Percentiles rank a stretch among this genome's conserved stretches.
phyloP scores from a whole-genome alignment of 2,113 vertebrate species.

The Megaceryle torquata region DNA sequence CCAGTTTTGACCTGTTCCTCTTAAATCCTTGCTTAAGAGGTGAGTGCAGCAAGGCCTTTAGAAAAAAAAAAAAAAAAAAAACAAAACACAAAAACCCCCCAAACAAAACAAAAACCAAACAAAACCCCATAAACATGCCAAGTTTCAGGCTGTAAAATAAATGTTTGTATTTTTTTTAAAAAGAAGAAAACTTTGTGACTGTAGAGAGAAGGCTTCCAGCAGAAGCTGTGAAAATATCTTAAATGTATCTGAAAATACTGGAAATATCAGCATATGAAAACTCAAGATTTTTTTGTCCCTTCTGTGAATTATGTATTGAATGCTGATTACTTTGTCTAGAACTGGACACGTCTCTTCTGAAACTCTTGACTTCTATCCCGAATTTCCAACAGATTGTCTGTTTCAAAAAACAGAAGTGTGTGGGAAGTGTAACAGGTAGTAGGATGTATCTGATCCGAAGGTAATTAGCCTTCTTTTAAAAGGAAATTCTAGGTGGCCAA shows the following conservation, averaged over 20 bases:
- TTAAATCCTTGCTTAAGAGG: not conserved
- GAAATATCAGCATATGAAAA: slow-evolving; percentile 6
- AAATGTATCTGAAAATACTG: not conserved
- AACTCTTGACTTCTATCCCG: not conserved
- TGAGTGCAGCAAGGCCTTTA: not conserved
- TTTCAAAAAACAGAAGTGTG: not conserved
- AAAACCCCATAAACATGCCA: not conserved
- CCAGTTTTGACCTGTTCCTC: not conserved
- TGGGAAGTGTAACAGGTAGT: not conserved
- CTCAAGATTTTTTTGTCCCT: slow-evolving; percentile 14
- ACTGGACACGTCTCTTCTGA: not conserved
- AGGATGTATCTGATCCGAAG: not conserved
- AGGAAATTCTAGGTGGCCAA: not conserved
- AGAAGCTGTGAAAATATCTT: slow-evolving; percentile 21
- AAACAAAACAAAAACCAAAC: not conserved
- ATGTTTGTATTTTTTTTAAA: not conserved
- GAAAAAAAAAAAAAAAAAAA: not conserved
- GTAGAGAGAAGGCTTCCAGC: slow-evolving; percentile 18
- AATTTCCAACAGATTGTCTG: not conserved
- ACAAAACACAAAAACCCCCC: too few relatives aligned
- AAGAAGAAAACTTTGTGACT: slow-evolving; percentile 19
- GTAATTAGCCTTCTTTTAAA: not conserved
- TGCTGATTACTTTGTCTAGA: slow-evolving; percentile 38
- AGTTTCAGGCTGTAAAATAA: slow-evolving; percentile 5
- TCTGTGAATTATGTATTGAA: slow-evolving; percentile 51